These are phyloP conservation scores for Steinernema feltiae DNA, from an alignment of 1,140 invertebrate species.

Conservation along the genomic window DNA sequence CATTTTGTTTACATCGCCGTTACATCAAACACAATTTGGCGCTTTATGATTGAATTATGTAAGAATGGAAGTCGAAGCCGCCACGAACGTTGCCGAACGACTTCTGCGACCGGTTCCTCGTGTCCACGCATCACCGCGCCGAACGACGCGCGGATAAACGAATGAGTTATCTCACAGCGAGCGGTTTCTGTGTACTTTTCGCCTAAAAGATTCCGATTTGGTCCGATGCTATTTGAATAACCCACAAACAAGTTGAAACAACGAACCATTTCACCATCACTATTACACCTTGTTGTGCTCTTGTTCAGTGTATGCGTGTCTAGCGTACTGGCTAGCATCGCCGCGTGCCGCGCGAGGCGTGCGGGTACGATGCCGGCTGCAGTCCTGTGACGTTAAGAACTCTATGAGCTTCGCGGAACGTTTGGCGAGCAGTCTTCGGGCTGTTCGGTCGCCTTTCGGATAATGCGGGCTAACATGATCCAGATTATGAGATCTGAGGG, in stretches of 20 bases:
- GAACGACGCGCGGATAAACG: background rate
- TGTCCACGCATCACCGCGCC: background rate
- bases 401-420: background rate
- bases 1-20: background rate
- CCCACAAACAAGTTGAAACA: background rate
- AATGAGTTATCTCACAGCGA: background rate
- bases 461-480: background rate
- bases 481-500: constrained; percentile 7
- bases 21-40: background rate
- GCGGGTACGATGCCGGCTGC: background rate
- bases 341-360: background rate
- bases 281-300: background rate
- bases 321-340: background rate
- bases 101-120: background rate
- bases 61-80: background rate
- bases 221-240: background rate
- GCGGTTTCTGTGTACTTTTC: background rate
- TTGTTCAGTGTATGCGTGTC: background rate
- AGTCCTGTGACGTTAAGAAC: constrained; percentile 11
- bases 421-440: background rate
- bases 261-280: background rate
- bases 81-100: background rate
- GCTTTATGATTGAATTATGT: background rate
- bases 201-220: background rate
- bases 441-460: background rate